phyloP scores from a whole-genome alignment of 2,888 invertebrate species.

The Eristalis arbustorum region DNA sequence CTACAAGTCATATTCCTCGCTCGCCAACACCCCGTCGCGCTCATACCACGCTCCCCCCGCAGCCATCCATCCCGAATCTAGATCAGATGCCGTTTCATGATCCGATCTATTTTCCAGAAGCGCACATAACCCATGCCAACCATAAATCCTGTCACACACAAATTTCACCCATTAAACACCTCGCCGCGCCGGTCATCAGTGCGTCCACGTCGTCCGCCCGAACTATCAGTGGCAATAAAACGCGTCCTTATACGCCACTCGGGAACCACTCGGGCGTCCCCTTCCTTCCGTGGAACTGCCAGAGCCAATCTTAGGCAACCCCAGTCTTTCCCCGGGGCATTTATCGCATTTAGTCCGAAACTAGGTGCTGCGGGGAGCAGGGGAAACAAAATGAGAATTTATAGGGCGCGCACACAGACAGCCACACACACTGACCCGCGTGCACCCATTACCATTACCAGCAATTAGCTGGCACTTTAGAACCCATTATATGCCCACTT shows the following conservation, averaged over 20 bases:
- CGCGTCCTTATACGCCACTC: not conserved
- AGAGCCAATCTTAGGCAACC: not conserved
- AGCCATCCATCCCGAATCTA: not conserved
- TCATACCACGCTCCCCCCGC: too few species aligned
- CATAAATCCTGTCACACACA: not conserved
- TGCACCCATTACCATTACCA: constrained; percentile 63
- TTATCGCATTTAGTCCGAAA: not conserved
- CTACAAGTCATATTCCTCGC: not conserved
- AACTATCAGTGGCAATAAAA: not conserved
- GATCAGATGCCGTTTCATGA: not conserved
- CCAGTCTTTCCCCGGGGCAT: not conserved
- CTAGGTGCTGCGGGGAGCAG: not conserved
- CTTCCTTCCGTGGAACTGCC: not conserved
- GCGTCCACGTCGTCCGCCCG: not conserved
- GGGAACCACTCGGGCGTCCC: not conserved
- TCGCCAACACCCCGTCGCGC: not conserved
- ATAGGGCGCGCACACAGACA: not conserved
- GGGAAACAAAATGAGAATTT: constrained; percentile 40
- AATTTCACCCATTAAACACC: not conserved
- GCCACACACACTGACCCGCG: constrained; percentile 22
- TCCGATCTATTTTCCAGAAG: not conserved
- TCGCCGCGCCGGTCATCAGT: not conserved
- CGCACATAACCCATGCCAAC: not conserved
- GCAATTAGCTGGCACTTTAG: constrained; percentile 69
- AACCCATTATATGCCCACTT: constrained; percentile 64